phyloP scores from a whole-genome alignment of 2,888 invertebrate genomes.

The Agrochola lychnidis region DNA sequence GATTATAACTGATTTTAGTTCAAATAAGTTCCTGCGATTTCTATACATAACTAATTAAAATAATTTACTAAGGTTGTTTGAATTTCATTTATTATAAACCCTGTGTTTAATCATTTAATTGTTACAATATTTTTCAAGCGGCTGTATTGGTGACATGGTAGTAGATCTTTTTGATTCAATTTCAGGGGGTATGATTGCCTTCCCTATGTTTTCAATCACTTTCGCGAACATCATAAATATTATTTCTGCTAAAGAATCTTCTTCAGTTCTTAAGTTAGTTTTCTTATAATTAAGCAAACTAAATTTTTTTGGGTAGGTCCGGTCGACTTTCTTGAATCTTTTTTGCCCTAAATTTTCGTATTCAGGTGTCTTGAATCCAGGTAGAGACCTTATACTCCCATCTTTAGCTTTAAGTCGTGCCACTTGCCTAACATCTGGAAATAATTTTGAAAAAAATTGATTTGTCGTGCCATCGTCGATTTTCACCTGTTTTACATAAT shows the following conservation, averaged over 20 bases:
- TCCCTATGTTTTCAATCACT: rapidly evolving
- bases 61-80: too few relatives aligned
- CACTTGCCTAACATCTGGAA: neutral
- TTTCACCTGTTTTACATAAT: conserved; percentile 24
- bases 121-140: neutral
- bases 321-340: conserved; percentile 24
- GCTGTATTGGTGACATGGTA: neutral
- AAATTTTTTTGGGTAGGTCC: neutral
- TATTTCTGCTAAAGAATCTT: neutral
- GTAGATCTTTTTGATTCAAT: too few relatives aligned
- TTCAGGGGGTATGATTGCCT: neutral
- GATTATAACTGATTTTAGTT: too few relatives aligned
- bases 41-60: too few relatives aligned
- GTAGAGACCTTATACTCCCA: rapidly evolving
- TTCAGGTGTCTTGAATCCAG: neutral
- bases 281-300: neutral
- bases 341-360: conserved; percentile 28
- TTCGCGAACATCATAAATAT: neutral
- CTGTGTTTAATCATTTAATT: too few relatives aligned
- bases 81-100: too few relatives aligned
- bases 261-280: neutral
- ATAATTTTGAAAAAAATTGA: neutral
- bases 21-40: too few relatives aligned
- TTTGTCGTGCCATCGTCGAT: conserved; percentile 20
- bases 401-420: neutral